Evolutionary conservation across 1,140 invertebrate genomes (phyloP).

Genomic region (Drosophila nigrodunni): DNA sequence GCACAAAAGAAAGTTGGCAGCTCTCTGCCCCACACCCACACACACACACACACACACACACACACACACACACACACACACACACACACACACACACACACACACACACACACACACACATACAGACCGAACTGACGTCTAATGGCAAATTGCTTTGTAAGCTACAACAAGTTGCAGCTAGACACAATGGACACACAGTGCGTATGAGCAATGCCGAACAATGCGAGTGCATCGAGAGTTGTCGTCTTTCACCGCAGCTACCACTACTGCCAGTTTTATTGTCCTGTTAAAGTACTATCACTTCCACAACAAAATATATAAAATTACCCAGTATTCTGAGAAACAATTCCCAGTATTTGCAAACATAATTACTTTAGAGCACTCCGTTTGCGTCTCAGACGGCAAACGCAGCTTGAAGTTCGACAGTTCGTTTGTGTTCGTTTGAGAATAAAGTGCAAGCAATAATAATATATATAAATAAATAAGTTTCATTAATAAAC

Average conservation of each 20-base stretch:
- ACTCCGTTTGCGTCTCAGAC: constrained; percentile 59
- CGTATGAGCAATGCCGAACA: constrained; percentile 32
- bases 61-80: no score
- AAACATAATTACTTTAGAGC: constrained; percentile 70
- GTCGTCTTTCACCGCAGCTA: neutral
- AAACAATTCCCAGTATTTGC: constrained; percentile 18
- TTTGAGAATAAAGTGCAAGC: constrained; percentile 12
- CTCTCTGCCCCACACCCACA: constrained; percentile 24
- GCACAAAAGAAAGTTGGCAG: constrained; percentile 45
- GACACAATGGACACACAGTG: constrained; percentile 42
- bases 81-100: constrained; percentile 19
- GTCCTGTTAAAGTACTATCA: neutral
- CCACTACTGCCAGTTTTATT: constrained; percentile 3
- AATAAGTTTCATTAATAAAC: constrained; percentile 4
- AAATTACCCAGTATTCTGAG: constrained; percentile 26
- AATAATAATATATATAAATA: constrained; percentile 4
- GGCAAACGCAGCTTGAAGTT: constrained; percentile 57
- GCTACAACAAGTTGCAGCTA: constrained; percentile 56
- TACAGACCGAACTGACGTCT: constrained; percentile 16
- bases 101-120: neutral
- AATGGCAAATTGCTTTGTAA: constrained; percentile 40
- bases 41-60: neutral
- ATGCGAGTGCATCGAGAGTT: constrained; percentile 26
- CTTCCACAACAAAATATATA: neutral
- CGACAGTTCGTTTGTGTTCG: constrained; percentile 6